Evolutionary conservation across 2,797 vertebrate species (phyloP), one percentile per base, ranked within the genome.

Genomic region (Chrysocyon brachyurus): DNA sequence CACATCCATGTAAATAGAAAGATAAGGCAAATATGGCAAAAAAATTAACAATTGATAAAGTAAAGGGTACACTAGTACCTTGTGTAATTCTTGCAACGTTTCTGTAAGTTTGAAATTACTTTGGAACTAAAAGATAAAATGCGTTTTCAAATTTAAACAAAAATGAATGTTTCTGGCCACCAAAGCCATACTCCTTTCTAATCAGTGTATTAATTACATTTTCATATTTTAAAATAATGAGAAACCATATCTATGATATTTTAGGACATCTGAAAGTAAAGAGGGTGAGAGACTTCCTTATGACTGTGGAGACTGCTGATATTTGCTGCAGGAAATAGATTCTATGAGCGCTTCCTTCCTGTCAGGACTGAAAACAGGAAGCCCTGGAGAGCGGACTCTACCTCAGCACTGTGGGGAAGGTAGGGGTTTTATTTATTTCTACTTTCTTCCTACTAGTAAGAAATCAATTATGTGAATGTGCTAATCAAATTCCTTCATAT

Each of bases 141-240:
- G 4, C 89, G 16, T 12, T 31, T 89, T 95, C 28, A 82, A 94
- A 98, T 96, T 90, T 98, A 97, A 11, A 98, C 98, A 96, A 98
- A 98, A 73, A 98, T 92, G 57, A 98, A 96, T 93, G 96, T 75
- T 98, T 99, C 10, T 98, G 98, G 78, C 95, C 97, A 93, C 97
- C 97, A 90, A 98, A 98, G 97, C 12, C 98, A 98, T 19, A 98
- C 56, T 95, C 97, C 98, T 98, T 97, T 96, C 97, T 98, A 83
- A 99, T 98, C 0, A 22, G 46, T 22, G 95, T 98, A 63, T 98
- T 98, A 70, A 63, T 98, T 98, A 70, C 98, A 98, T 96, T 98
- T 98, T 98, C 98, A 96, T 94, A 52, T 83, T 94, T 96, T 66
- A 93, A 91, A 94, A 87, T 56, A 90, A 96, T 21, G 4, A 87